A percentile compares a stretch with the other conserved stretches of the same genome.
Conservation (phyloP, 2,888 invertebrate species). For the Netelia inedita region DNA sequence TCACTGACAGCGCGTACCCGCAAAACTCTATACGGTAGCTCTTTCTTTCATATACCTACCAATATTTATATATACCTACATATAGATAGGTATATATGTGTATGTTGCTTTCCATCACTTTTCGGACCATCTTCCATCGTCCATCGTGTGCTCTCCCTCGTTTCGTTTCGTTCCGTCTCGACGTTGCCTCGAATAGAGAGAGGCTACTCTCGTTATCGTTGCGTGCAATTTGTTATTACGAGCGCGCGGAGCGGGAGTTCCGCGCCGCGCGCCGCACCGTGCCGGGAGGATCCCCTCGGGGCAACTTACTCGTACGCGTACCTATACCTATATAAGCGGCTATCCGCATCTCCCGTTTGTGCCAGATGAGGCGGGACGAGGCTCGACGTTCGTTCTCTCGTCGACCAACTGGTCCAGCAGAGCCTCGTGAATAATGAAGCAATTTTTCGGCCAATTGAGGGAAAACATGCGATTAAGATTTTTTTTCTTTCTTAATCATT, state of each 20-base stretch:
- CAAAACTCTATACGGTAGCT: slow-evolving; percentile 46
- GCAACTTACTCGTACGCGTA: slow-evolving; percentile 8
- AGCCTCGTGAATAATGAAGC: slow-evolving; percentile 49
- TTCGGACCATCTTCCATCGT: slow-evolving; percentile 21
- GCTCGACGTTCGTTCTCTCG: neutral
- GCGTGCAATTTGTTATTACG: slow-evolving; percentile 79
- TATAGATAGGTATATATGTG: neutral
- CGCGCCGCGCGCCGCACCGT: neutral
- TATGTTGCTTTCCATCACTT: neutral
- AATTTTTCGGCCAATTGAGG: slow-evolving; percentile 51
- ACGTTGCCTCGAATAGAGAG: neutral
- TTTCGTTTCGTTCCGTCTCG: neutral
- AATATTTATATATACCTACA: neutral
- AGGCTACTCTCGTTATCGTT: slow-evolving; percentile 69
- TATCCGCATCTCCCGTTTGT: slow-evolving; percentile 1
- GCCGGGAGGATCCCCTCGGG: slow-evolving; percentile 51
- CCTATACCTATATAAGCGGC: neutral
- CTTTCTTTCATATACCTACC: slow-evolving; percentile 1
- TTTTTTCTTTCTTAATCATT: neutral
- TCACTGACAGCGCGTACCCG: slow-evolving; percentile 37
- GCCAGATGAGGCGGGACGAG: slow-evolving; percentile 25
- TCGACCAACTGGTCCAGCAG: slow-evolving; percentile 32
- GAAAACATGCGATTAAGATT: slow-evolving; percentile 11
- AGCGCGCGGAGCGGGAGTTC: slow-evolving; percentile 62
- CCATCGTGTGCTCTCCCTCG: neutral